Base-by-base conservation (phyloP, 2,888 invertebrate species). In the Apamea anceps region DNA sequence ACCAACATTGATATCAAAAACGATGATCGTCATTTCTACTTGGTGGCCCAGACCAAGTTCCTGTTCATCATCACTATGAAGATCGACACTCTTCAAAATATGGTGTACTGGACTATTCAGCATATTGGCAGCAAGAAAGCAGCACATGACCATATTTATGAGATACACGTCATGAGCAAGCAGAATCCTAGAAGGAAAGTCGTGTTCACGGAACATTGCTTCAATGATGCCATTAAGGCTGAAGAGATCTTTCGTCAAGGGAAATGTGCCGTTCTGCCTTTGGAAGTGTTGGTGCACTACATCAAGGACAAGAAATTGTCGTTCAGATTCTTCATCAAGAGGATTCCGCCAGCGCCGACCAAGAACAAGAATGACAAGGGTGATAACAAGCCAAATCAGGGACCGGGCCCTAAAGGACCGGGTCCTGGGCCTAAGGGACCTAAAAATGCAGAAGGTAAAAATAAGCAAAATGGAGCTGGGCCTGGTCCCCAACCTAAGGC, bases 51-150 rank as follows among this genome's bases (percentile, higher is more conserved):
- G 83, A 94, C 91, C 62, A 95, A 95, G 81, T 85, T 94, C 80
- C 91, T 95, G 72, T 96, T 96, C 84, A 93, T 95, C 63, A 85
- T 96, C 21, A 96, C 96, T 28, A 84, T 96, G 85, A 96, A 95
- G 87, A 91, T 96, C 25, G 95, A 96, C 76, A 95, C 94, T 25
- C 85, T 93, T 71, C 94, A 95, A 85, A 95, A 96, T 76, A 93
- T 95, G 93, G 94, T 92, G 7, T 96, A 94, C 85, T 96, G 95
- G 95, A 84, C 93, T 32, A 85, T 96, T 45, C 96, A 96, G 85
- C 95, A 93, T 72, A 95, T 96, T 62, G 96, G 96, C 42, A 93
- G 93, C 66, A 95, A 94, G 87, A 92, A 91, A 80, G 85, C 85
- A 5, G 96, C 96, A 3, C 91, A 92, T 37, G 94, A 95, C 72